Evolutionary conservation across 2,113 vertebrate species (phyloP).

Genomic region (Vireo altiloquus): DNA sequence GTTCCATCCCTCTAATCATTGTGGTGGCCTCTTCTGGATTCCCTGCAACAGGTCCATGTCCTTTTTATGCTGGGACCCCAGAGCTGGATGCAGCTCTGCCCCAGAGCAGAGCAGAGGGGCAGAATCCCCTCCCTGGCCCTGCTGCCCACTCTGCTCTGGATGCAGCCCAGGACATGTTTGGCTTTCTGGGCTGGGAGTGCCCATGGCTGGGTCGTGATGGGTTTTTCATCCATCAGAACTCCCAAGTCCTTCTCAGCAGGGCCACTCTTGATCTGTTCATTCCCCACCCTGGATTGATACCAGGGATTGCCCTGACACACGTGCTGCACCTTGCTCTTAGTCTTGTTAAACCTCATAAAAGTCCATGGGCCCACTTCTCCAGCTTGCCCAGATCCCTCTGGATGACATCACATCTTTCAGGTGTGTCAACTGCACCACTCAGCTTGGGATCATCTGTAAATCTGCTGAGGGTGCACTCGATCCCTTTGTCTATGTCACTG

Average conservation of each 20-base stretch:
- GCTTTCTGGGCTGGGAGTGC: background rate
- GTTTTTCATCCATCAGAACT: background rate
- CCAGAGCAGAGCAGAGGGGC: background rate
- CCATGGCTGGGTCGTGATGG: too few relatives aligned
- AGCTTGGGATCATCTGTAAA: too few relatives aligned
- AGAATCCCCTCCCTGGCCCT: background rate
- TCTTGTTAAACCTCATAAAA: background rate
- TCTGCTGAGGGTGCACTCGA: background rate
- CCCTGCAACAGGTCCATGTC: fast-evolving
- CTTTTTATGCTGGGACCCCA: fast-evolving
- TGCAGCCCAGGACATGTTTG: background rate
- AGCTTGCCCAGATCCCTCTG: background rate
- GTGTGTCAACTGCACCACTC: background rate
- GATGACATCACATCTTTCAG: background rate
- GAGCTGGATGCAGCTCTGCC: background rate
- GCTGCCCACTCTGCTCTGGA: background rate
- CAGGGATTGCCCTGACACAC: too few relatives aligned
- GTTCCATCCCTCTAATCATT: background rate
- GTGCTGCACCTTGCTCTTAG: background rate
- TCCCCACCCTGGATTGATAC: background rate
- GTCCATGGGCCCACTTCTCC: background rate
- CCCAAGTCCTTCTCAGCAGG: background rate
- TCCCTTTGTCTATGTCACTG: too few relatives aligned
- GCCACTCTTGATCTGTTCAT: background rate
- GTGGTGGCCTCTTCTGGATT: background rate